These are phyloP conservation scores for Pleuronectes platessa DNA, from an alignment of 2,113 vertebrate genomes.

Conservation along the genomic window DNA sequence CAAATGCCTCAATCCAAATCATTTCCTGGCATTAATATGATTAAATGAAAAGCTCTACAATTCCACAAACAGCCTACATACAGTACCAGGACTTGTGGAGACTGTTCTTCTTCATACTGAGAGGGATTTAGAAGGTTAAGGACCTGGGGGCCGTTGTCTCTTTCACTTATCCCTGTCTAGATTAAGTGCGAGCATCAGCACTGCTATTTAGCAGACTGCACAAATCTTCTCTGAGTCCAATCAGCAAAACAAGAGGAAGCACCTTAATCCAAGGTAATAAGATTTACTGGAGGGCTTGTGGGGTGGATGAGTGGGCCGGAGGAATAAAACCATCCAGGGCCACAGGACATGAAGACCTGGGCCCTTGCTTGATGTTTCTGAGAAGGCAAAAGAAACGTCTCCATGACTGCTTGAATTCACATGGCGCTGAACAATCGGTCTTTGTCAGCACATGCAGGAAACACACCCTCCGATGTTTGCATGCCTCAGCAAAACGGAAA, in stretches of 20 bases:
- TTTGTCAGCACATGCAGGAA: conserved; percentile 43
- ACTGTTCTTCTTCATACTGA: not conserved
- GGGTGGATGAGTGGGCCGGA: not conserved
- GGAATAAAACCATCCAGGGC: not conserved
- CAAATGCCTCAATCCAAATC: no score
- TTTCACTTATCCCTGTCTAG: conserved; percentile 45
- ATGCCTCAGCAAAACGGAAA: conserved; percentile 36
- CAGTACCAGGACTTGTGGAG: not conserved
- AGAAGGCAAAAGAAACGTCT: not conserved
- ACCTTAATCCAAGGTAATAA: conserved; percentile 57
- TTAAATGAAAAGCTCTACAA: not conserved
- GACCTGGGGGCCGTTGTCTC: conserved; percentile 28
- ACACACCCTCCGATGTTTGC: conserved; percentile 41
- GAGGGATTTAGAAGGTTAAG: conserved; percentile 11
- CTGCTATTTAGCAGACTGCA: conserved; percentile 24
- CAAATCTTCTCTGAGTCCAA: conserved; percentile 61
- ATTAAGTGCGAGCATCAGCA: conserved; percentile 31
- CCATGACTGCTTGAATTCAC: conserved; percentile 15
- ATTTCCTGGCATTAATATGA: not conserved
- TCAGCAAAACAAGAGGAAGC: conserved; percentile 52
- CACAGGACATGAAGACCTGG: not conserved
- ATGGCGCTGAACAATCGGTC: not conserved
- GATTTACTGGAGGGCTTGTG: conserved; percentile 17
- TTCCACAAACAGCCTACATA: not conserved
- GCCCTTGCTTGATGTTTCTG: not conserved